A percentile compares a stretch with the other conserved stretches of the same genome.
Conservation (phyloP, 2,797 vertebrate species). For the Cirrhinus molitorella region DNA sequence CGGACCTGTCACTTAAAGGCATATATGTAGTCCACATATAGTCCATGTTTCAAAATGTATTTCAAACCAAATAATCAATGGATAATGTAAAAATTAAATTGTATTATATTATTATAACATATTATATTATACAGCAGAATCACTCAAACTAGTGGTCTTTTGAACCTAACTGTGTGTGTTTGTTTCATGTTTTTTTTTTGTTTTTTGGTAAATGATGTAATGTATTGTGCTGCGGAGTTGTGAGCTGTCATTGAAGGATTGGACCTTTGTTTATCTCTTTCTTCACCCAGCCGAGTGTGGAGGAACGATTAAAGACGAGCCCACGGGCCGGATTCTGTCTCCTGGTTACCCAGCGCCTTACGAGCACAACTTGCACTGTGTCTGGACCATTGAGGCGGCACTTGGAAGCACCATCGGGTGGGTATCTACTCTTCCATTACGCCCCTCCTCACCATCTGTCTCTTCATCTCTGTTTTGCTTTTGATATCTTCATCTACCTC, state of each 20-base stretch:
- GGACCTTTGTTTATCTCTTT: slow-evolving; percentile 43
- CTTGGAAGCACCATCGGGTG: slow-evolving; percentile 96
- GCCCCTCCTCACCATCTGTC: slow-evolving; percentile 15
- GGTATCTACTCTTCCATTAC: slow-evolving; percentile 64
- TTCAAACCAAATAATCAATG: not conserved
- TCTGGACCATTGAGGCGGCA: slow-evolving; percentile 94
- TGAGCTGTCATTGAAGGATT: slow-evolving; percentile 18
- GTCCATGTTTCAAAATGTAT: not conserved
- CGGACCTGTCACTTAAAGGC: not conserved
- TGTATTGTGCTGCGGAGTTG: not conserved
- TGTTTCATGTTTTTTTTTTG: not conserved
- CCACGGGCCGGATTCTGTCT: slow-evolving; percentile 89
- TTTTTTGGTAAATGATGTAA: not conserved
- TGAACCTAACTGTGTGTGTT: not conserved
- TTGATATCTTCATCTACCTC: slow-evolving; percentile 36
- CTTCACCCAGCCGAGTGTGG: slow-evolving; percentile 90
- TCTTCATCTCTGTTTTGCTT: slow-evolving; percentile 18
- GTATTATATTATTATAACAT: too few species aligned
- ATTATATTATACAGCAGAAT: not conserved
- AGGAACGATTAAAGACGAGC: slow-evolving; percentile 86
- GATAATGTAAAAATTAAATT: not conserved
- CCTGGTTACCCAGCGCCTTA: slow-evolving; percentile 97
- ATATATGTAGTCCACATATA: not conserved
- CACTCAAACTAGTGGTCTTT: not conserved
- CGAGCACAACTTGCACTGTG: slow-evolving; percentile 96